These are phyloP conservation scores for Sclerodermus sp. DNA, from an alignment of 2,888 invertebrate genomes.

Conservation along the genomic window DNA sequence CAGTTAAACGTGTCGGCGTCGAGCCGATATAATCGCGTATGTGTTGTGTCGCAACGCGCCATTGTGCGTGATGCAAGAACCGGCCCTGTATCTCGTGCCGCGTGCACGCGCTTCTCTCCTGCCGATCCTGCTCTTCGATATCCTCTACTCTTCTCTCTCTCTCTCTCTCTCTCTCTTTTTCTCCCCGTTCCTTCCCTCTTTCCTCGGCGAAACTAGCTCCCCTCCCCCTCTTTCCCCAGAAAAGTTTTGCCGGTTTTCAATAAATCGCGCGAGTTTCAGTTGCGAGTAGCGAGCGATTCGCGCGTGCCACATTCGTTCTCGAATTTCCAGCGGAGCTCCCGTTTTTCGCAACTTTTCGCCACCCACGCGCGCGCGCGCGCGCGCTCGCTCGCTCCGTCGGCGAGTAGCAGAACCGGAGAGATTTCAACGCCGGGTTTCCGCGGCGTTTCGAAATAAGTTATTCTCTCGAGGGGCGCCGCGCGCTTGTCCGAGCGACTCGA, in stretches of 20 bases:
- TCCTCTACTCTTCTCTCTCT: background rate
- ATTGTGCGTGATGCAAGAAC: conserved; percentile 35
- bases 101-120: conserved; percentile 12
- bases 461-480: conserved; percentile 35
- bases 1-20: conserved; percentile 32
- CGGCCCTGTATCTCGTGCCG: conserved; percentile 28
- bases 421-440: no score
- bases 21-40: conserved; percentile 31
- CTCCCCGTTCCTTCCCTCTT: no score
- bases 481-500: conserved; percentile 4
- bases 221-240: no score
- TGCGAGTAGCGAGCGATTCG: conserved; percentile 27
- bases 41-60: conserved; percentile 36
- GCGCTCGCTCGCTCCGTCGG: no score
- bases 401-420: no score
- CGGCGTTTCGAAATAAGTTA: conserved; percentile 37
- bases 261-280: background rate
- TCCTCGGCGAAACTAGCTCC: no score
- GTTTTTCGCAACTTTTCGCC: no score
- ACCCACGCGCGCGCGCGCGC: conserved; percentile 15
- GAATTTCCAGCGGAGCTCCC: conserved; percentile 7
- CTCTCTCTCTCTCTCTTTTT: background rate
- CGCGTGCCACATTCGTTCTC: conserved; percentile 14
- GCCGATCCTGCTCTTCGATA: conserved; percentile 17
- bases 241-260: no score